A percentile compares a stretch with the other conserved stretches of the same genome.
phyloP scores from a whole-genome alignment of 30 jellyfish, hydroid and myxozoan genomes.

The Pelagia noctiluca region DNA sequence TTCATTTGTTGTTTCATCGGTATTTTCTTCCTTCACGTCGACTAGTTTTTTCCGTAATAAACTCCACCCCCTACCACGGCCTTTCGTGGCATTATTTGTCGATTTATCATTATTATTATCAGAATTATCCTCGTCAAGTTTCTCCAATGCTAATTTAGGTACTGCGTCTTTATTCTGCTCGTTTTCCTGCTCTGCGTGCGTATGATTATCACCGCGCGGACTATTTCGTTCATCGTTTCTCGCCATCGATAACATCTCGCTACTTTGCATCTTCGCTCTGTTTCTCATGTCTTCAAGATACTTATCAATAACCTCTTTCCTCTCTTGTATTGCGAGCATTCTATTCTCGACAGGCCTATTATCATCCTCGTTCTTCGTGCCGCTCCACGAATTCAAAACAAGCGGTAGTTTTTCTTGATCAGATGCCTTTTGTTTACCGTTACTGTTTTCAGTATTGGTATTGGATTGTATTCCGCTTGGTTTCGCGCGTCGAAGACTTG shows the following conservation, averaged over 20 bases:
- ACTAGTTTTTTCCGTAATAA: background rate
- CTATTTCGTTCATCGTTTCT: background rate
- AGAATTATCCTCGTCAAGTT: background rate
- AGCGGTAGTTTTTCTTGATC: background rate
- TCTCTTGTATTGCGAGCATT: background rate
- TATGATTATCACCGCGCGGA: background rate
- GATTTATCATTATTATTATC: background rate
- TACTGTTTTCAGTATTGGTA: background rate
- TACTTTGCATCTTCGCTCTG: background rate
- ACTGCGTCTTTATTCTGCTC: background rate
- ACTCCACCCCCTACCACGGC: background rate
- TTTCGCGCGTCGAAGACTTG: background rate
- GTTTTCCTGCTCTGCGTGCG: background rate
- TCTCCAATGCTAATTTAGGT: background rate
- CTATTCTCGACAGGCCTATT: background rate
- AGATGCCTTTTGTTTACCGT: background rate
- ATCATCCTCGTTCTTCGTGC: background rate
- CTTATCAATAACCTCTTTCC: background rate
- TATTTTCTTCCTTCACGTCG: background rate
- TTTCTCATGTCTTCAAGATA: background rate
- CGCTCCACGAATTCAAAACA: constrained; percentile 9
- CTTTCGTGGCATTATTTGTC: too few relatives aligned
- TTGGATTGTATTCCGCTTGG: background rate
- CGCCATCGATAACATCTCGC: background rate
- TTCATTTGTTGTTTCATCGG: background rate